These are phyloP conservation scores for Seriola quinqueradiata DNA, from an alignment of 2,113 vertebrate genomes.

Conservation along the genomic window DNA sequence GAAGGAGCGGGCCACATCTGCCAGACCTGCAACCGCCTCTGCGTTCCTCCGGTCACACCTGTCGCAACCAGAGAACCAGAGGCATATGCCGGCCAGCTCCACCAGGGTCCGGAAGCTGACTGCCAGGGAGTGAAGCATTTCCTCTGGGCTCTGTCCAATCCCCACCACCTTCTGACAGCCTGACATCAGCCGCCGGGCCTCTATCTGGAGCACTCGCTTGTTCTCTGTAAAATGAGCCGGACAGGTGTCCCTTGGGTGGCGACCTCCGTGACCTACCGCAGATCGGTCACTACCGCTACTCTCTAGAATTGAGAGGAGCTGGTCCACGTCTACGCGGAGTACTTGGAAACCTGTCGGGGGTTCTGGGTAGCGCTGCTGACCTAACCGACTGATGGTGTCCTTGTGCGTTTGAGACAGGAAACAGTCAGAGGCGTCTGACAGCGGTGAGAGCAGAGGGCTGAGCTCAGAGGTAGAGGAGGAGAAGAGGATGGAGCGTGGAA, in stretches of 20 bases:
- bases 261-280: slow-evolving; percentile 69
- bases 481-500: slow-evolving; percentile 74
- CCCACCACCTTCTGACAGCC: slow-evolving; percentile 91
- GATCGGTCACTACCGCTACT: slow-evolving; percentile 74
- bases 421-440: slow-evolving; percentile 59
- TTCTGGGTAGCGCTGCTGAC: slow-evolving; percentile 76
- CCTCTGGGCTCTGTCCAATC: slow-evolving; percentile 85
- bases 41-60: slow-evolving; percentile 87
- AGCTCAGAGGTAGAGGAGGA: slow-evolving; percentile 80
- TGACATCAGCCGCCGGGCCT: slow-evolving; percentile 88
- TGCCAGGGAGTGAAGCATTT: slow-evolving; percentile 84
- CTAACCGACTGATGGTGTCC: slow-evolving; percentile 84
- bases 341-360: slow-evolving; percentile 86
- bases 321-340: slow-evolving; percentile 85
- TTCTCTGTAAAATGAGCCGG: slow-evolving; percentile 88
- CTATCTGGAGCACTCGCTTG: slow-evolving; percentile 87
- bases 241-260: slow-evolving; percentile 88
- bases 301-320: slow-evolving; percentile 77
- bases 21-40: slow-evolving; percentile 85
- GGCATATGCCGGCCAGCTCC: slow-evolving; percentile 87
- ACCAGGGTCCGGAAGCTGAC: slow-evolving; percentile 90
- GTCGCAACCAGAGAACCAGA: slow-evolving; percentile 92
- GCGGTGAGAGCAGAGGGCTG: slow-evolving; percentile 82
- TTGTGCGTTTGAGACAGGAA: slow-evolving; percentile 73
- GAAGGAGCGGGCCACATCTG: slow-evolving; percentile 89